Evolutionary conservation across 2,888 invertebrate species (phyloP).

Genomic region (Drosophila meridionalis): DNA sequence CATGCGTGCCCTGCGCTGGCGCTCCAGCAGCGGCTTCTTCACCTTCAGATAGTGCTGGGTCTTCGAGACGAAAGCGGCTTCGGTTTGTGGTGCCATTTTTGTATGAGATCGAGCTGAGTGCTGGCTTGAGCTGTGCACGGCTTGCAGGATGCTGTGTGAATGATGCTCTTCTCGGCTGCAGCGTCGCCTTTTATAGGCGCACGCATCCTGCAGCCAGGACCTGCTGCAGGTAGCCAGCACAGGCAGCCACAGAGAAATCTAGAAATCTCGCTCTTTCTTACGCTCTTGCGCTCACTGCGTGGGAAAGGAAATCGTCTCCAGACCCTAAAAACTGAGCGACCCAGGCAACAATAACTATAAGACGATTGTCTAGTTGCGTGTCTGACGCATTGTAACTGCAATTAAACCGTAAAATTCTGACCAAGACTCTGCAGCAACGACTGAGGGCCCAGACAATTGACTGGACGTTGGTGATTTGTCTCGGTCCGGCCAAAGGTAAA

Average conservation of each 20-base stretch:
- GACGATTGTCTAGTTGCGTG: conserved; percentile 69
- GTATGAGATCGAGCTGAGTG: conserved; percentile 15
- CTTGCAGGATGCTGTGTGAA: conserved; percentile 72
- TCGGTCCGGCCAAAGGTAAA: conserved; percentile 20
- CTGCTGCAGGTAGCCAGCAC: conserved; percentile 67
- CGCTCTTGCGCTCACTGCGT: conserved; percentile 55
- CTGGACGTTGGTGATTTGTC: conserved; percentile 43
- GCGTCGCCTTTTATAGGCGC: conserved; percentile 67
- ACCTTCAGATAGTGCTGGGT: conserved; percentile 97
- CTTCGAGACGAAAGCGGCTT: conserved; percentile 86
- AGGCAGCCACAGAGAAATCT: conserved; percentile 34
- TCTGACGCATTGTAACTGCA: conserved; percentile 64
- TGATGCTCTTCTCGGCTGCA: conserved; percentile 65
- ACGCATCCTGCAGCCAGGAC: conserved; percentile 59
- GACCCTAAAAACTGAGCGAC: conserved; percentile 42
- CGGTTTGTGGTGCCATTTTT: conserved; percentile 69
- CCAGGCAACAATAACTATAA: conserved; percentile 33
- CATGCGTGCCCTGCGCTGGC: conserved; percentile 94
- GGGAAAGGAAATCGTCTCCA: conserved; percentile 72
- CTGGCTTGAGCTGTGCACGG: conserved; percentile 57
- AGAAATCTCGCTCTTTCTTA: conserved; percentile 54
- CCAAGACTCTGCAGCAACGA: conserved; percentile 36
- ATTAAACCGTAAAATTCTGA: conserved; percentile 78
- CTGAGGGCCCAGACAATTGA: conserved; percentile 41
- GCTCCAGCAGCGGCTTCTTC: conserved; percentile 95